Evolutionary conservation across 2,113 vertebrate genomes (phyloP), one percentile per base, ranked within the genome.

Genomic region (Fukomys damarensis): DNA sequence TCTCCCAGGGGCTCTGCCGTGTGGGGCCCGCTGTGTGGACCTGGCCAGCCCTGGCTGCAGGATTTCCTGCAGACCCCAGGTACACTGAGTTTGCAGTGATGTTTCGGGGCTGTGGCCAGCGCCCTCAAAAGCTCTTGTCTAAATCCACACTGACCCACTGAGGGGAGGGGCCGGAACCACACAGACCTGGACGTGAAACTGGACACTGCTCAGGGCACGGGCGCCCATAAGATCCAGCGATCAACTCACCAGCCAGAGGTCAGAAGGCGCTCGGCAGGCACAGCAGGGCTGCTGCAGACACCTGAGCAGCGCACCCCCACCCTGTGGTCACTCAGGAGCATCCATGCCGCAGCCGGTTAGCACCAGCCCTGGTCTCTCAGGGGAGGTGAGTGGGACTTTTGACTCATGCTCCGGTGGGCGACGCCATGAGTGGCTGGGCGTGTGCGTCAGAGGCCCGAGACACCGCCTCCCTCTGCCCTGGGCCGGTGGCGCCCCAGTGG

Each of bases 101-200:
- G 3, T 91, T 82, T 83, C 38, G 58, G 65, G 82, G 41, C 74
- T 56, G 72, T 17, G 16, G 32, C 16, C 14, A 13, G 32, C n/a
- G n/a, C n/a, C 76, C 96, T 89, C 87, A 96, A 97, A 97, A 91
- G 93, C 98, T 97, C 95, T 96, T 97, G 84, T 95, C 96, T 97
- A 98, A 98, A 95, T 98, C 98, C 96, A 96, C 93, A 7, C 3
- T 98, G 98, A 96, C 97, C 98, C 97, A 98, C 89, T 97, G 97
- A 95, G 41, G 65, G 91, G 95, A 95, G 94, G 79, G 16, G 8
- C 17, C 91, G 92, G 86, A 89, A 94, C 80, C 63, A 46, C 96
- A 38, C 22, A 54, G 94, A 81, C 59, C 49, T 74, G 2, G 0
- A 92, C 58, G 74, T 83, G 98, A 94, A 88, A 89, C 59, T 52